phyloP scores from a whole-genome alignment of 2,888 invertebrate species.

The Tipula lateralis region DNA sequence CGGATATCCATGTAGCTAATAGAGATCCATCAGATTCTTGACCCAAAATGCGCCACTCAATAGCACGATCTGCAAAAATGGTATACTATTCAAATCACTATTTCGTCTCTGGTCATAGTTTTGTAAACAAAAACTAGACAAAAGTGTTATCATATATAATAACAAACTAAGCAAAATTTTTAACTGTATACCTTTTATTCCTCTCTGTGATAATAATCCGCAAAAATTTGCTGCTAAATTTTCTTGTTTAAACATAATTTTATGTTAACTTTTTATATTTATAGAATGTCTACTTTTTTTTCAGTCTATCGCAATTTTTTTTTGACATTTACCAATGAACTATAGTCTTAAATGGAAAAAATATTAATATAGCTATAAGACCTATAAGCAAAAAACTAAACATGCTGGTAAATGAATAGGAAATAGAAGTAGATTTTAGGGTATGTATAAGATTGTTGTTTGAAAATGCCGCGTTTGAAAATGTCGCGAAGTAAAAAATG shows the following conservation, averaged over 20 bases:
- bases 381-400: too few relatives aligned
- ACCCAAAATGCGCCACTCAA: constrained; percentile 75
- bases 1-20: constrained; percentile 62
- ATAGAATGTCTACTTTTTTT: too few relatives aligned
- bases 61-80: constrained; percentile 55
- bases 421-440: too few relatives aligned
- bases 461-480: too few relatives aligned
- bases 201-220: constrained; percentile 44
- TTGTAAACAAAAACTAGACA: neutral
- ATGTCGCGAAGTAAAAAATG: too few relatives aligned
- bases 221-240: constrained; percentile 50
- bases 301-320: neutral
- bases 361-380: too few relatives aligned
- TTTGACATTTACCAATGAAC: neutral
- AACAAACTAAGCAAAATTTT: neutral
- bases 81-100: neutral
- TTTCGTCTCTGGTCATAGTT: neutral
- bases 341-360: neutral
- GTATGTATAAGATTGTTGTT: too few relatives aligned
- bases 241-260: constrained; percentile 45
- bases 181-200: constrained; percentile 41
- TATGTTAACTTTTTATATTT: neutral
- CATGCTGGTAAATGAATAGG: too few relatives aligned
- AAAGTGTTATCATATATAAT: neutral
- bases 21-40: constrained; percentile 74